Evolutionary conservation across 37 sponge, comb jelly and placozoan genomes (phyloP).

Genomic region (Chondrosia reniformis): DNA sequence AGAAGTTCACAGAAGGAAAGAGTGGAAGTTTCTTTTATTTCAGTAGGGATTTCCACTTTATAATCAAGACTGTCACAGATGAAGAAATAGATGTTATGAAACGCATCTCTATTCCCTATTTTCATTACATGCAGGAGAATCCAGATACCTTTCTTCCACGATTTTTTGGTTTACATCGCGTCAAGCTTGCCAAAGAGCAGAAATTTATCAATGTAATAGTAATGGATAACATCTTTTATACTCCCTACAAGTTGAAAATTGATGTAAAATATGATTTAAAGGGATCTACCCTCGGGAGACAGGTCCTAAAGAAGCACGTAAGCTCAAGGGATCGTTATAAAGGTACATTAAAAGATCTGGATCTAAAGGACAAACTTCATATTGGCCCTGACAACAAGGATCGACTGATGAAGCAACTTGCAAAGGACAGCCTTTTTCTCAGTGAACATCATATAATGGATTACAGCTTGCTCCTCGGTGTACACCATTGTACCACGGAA

Average conservation of each 20-base stretch:
- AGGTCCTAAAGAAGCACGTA: conserved; percentile 40
- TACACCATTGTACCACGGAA: conserved; percentile 17
- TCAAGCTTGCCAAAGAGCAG: conserved; percentile 77
- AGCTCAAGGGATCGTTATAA: conserved; percentile 7
- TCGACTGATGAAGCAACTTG: conserved; percentile 71
- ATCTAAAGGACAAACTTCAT: conserved; percentile 47
- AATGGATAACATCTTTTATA: conserved; percentile 92
- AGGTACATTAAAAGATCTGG: conserved; percentile 83
- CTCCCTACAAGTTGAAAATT: conserved; percentile 32
- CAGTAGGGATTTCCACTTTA: conserved; percentile 74
- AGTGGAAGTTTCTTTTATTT: conserved; percentile 96
- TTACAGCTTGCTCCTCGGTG: conserved; percentile 83
- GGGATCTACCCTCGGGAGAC: conserved; percentile 76
- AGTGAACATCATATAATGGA: conserved; percentile 67
- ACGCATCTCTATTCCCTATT: conserved; percentile 54
- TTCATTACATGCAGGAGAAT: conserved; percentile 70
- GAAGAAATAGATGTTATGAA: conserved; percentile 61
- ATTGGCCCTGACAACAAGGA: conserved; percentile 63
- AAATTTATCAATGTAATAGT: conserved; percentile 77
- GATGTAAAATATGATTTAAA: conserved; percentile 83
- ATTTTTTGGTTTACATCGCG: conserved; percentile 78
- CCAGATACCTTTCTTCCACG: conserved; percentile 75
- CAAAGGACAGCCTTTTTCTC: conserved; percentile 65
- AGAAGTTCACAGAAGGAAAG: conserved; percentile 93
- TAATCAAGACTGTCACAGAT: conserved; percentile 81